A percentile compares a stretch with the other conserved stretches of the same genome.
Evolutionary conservation across 2,797 vertebrate genomes (phyloP).

Genomic region (Thripadectes ignobilis): DNA sequence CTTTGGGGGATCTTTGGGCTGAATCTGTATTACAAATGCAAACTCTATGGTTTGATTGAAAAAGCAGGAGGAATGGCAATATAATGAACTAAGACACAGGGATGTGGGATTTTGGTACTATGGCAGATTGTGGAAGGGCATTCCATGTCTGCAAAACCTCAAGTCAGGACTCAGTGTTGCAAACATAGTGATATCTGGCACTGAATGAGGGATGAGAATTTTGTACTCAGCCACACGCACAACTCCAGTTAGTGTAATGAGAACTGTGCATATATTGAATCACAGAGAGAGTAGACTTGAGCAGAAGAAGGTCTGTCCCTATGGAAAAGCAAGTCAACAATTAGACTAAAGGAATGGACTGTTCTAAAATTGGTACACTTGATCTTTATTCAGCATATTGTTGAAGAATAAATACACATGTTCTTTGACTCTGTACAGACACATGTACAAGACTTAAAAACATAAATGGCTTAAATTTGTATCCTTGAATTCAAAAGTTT

Average conservation of each 20-base stretch:
- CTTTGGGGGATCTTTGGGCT: neutral
- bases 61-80: neutral
- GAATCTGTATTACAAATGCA: neutral
- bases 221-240: neutral
- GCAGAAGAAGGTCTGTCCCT: neutral
- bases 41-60: neutral
- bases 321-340: constrained; percentile 32
- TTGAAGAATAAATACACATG: constrained; percentile 31
- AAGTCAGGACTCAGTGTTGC: neutral
- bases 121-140: neutral
- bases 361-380: constrained; percentile 27
- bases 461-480: constrained; percentile 1
- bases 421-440: neutral
- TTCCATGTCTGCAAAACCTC: neutral
- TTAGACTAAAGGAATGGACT: constrained; percentile 10
- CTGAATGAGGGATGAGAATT: constrained; percentile 7
- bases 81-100: neutral
- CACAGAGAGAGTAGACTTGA: neutral
- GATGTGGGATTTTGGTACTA: neutral
- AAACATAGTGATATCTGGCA: neutral
- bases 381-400: constrained; percentile 25
- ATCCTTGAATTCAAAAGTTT: constrained; percentile 24
- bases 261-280: constrained; percentile 1
- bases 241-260: constrained; percentile 20
- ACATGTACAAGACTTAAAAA: neutral